phyloP scores from a whole-genome alignment of 2,888 invertebrate species.

The Leucophenga maculata region DNA sequence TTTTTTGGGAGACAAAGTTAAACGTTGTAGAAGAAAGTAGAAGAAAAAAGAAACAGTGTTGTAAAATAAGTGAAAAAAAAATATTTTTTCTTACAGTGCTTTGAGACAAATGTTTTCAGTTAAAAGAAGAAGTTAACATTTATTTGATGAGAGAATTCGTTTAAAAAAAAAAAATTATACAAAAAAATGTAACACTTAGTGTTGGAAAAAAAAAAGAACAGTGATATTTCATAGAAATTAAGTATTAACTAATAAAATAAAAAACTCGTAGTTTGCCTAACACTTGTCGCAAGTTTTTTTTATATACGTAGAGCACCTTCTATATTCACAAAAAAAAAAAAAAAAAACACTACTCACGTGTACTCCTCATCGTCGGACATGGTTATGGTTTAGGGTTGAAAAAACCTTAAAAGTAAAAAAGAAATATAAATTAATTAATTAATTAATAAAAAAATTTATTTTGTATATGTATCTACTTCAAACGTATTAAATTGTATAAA shows the following conservation, averaged over 20 bases:
- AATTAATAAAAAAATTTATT: no score
- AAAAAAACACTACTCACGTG: slow-evolving; percentile 82
- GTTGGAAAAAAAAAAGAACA: no score
- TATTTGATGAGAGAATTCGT: no score
- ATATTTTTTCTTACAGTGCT: background rate
- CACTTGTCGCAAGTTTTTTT: no score
- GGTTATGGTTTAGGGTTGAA: slow-evolving; percentile 77
- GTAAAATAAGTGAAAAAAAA: slow-evolving; percentile 7
- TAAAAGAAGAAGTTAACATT: no score
- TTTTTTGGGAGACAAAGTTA: slow-evolving; percentile 3
- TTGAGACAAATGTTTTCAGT: background rate
- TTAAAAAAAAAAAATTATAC: slow-evolving; percentile 14
- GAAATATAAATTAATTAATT: background rate
- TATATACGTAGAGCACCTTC: background rate
- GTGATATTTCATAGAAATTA: no score
- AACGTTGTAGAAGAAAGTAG: background rate
- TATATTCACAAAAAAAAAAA: background rate
- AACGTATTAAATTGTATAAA: no score
- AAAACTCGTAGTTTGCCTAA: no score
- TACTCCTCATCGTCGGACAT: slow-evolving; percentile 97
- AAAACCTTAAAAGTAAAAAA: slow-evolving; percentile 74
- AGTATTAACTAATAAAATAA: no score
- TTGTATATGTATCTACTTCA: background rate
- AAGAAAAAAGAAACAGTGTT: slow-evolving; percentile 1
- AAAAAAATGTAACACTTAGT: no score